A percentile compares a stretch with the other conserved stretches of the same genome.
Evolutionary conservation across 2,113 vertebrate genomes (phyloP).

Genomic region (Ivindomyrus marchei): DNA sequence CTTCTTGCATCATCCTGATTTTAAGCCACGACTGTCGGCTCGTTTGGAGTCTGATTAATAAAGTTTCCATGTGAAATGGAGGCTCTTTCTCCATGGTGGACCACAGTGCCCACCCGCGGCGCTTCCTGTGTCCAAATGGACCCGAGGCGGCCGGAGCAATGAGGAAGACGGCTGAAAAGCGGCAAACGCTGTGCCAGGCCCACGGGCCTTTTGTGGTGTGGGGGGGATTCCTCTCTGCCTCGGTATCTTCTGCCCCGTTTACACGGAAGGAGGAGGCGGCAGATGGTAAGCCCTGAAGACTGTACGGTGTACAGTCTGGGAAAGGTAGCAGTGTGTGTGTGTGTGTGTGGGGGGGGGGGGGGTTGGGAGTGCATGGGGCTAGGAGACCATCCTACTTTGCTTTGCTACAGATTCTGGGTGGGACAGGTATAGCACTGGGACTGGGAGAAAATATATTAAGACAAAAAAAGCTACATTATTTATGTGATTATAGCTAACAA

Average conservation of each 20-base stretch:
- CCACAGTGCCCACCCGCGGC: background rate
- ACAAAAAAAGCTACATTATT: background rate
- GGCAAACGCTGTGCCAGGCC: background rate
- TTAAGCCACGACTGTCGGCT: background rate
- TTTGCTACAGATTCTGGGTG: background rate
- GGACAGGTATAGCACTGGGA: background rate
- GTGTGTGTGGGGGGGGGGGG: background rate
- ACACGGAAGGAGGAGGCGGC: background rate
- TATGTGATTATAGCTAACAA: background rate
- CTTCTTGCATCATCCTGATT: background rate
- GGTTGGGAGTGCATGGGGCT: background rate
- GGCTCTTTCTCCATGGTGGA: background rate
- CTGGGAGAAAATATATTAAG: background rate
- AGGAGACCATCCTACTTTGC: background rate
- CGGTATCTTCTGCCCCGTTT: background rate
- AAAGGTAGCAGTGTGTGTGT: background rate
- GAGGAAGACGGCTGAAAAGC: background rate
- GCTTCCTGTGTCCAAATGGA: background rate
- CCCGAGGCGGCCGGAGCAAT: background rate
- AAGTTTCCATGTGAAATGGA: background rate
- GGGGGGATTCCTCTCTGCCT: constrained; percentile 1
- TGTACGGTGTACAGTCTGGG: background rate
- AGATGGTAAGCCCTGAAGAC: background rate
- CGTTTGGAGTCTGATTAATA: background rate
- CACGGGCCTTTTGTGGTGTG: background rate